Base-by-base conservation (phyloP, 2,113 vertebrate species). In the Baryphthengus martii region DNA sequence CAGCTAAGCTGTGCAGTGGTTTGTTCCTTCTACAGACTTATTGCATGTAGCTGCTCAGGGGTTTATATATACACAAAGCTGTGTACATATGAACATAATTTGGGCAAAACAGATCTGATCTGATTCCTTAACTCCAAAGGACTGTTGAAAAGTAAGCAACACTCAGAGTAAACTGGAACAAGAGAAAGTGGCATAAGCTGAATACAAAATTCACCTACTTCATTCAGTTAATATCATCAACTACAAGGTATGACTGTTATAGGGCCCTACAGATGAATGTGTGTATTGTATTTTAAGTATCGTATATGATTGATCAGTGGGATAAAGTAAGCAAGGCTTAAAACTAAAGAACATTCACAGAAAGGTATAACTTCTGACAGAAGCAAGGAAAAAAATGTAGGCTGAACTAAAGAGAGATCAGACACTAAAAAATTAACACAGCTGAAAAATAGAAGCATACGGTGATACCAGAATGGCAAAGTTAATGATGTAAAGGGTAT, bases 11-110 rank as follows among this genome's bases (percentile, higher is more conserved):
- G 42, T 58, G 25, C 14, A 39, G 58, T 1, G 0, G 16, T 59
- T 55, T 26, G 6, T 10, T 33, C 5, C 20, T 58, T 59, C 67
- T 68, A 8, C 33, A 7, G 31, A 83, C 39, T 19, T 59, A 25
- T 5, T 23, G 29, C 50, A 17, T 4, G 12, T 13, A 45, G 28
- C 10, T 75, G 39, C 81, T 63, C 4, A 0, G 24, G 53, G 11
- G 6, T 55, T 62, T n/a, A 19, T 8, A 11, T 15, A 18, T 9
- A n/a, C 7, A 12, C 0, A 0, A 35, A 39, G 5, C 9, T 49
- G 37, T 35, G 17, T 29, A 37, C 37, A 28, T 26, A 26, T 0
- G 1, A 42, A 79, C 4, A 3, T 29, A 8, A 59, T 4, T 31
- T 7, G 33, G 45, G 42, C 12, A 39, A 50, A 65, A 45, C 40